phyloP scores from a whole-genome alignment of 1,140 invertebrate species.

The Tetranychus urticae region DNA sequence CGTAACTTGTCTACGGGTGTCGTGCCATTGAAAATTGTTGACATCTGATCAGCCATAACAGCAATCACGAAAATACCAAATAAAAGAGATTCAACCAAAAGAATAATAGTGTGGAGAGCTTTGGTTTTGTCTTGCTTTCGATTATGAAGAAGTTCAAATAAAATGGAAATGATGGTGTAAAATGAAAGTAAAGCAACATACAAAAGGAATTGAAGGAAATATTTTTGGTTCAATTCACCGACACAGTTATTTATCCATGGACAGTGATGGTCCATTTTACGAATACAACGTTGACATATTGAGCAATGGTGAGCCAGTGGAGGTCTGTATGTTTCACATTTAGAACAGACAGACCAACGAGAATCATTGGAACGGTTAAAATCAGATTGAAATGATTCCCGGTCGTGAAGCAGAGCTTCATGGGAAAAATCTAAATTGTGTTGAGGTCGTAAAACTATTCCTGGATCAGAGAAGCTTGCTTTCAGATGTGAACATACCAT shows the following conservation, averaged over 20 bases:
- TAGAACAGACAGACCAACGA: constrained; percentile 3
- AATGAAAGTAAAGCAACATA: constrained; percentile 24
- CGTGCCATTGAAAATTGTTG: neutral
- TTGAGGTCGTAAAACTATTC: neutral
- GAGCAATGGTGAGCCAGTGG: constrained; percentile 57
- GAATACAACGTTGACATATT: constrained; percentile 61
- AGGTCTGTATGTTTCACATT: constrained; percentile 6
- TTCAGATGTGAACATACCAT: constrained; percentile 6
- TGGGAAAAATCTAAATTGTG: neutral
- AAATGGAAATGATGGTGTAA: constrained; percentile 2
- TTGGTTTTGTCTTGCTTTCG: no score
- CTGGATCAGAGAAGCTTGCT: constrained; percentile 4
- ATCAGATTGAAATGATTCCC: neutral
- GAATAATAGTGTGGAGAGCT: constrained; percentile 46
- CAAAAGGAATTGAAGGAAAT: constrained; percentile 72
- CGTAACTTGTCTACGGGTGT: neutral
- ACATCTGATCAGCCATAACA: constrained; percentile 58
- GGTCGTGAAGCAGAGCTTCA: no score
- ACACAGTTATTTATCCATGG: constrained; percentile 83
- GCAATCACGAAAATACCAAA: constrained; percentile 74
- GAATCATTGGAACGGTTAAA: neutral
- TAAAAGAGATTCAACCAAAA: constrained; percentile 52
- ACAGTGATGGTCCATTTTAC: constrained; percentile 76
- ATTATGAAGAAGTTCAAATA: neutral
- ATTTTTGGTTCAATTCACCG: constrained; percentile 77